These are phyloP conservation scores for Acronicta aceris DNA, from an alignment of 2,888 invertebrate genomes.

Conservation along the genomic window DNA sequence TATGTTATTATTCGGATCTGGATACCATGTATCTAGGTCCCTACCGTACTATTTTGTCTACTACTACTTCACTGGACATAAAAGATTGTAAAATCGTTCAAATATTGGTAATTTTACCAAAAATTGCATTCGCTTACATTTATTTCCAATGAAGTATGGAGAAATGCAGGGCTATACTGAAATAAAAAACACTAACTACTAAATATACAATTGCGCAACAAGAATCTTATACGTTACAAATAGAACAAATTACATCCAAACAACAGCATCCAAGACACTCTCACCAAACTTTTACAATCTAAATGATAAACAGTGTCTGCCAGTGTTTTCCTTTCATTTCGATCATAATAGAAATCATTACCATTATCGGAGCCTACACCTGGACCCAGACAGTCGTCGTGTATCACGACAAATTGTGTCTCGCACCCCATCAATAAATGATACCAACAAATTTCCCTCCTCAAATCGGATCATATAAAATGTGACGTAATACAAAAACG, in stretches of 20 bases:
- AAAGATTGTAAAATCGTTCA: too few species aligned
- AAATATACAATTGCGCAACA: neutral
- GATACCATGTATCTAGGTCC: too few species aligned
- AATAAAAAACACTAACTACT: neutral
- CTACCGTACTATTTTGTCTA: too few species aligned
- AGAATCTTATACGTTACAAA: neutral
- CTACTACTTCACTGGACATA: too few species aligned
- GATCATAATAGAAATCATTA: conserved; percentile 49
- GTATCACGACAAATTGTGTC: conserved; percentile 32
- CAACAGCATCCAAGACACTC: neutral
- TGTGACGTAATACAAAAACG: conserved; percentile 36
- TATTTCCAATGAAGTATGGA: too few species aligned
- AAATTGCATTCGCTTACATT: too few species aligned
- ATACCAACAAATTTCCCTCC: conserved; percentile 38
- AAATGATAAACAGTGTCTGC: conserved; percentile 19
- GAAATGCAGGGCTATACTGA: too few species aligned
- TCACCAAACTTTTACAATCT: conserved; percentile 22
- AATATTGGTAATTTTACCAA: too few species aligned
- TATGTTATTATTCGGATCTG: too few species aligned
- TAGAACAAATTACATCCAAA: neutral
- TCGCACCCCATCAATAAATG: conserved; percentile 33
- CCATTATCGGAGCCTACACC: conserved; percentile 41
- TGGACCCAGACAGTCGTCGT: conserved; percentile 23
- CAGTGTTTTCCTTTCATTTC: conserved; percentile 41
- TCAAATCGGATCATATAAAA: conserved; percentile 38